Evolutionary conservation across 2,888 invertebrate genomes (phyloP).

Genomic region (Drosophila koepferae): DNA sequence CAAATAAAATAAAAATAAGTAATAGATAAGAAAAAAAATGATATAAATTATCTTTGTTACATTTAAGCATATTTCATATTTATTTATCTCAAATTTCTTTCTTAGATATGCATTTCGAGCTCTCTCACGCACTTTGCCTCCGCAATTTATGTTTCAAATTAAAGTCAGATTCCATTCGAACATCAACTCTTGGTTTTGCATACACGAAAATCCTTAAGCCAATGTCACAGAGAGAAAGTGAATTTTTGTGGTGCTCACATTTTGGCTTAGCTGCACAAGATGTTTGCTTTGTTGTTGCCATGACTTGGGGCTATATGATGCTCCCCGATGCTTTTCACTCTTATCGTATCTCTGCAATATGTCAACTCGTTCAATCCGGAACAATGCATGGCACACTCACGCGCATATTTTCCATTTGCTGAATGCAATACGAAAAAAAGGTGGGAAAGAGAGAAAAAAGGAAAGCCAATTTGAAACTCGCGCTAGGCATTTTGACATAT

Average conservation of each 20-base stretch:
- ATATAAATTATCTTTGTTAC: too few relatives aligned
- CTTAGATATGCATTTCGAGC: neutral
- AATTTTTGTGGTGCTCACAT: neutral
- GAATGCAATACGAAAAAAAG: conserved; percentile 28
- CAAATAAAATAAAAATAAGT: too few relatives aligned
- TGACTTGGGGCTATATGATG: conserved; percentile 3
- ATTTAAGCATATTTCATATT: neutral
- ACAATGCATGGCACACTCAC: conserved; percentile 38
- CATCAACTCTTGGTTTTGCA: neutral
- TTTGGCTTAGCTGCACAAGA: conserved; percentile 12
- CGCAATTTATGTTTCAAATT: neutral
- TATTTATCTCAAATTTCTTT: neutral
- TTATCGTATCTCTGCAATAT: conserved; percentile 62
- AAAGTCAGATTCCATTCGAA: conserved; percentile 1
- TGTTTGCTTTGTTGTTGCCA: conserved; percentile 11
- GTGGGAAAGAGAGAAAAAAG: neutral
- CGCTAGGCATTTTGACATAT: conserved; percentile 61
- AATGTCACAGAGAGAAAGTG: conserved; percentile 26
- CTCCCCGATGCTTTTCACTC: conserved; percentile 15
- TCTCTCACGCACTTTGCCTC: neutral
- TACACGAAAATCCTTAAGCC: neutral
- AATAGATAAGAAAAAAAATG: too few relatives aligned
- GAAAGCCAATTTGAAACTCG: conserved; percentile 53
- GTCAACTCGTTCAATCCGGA: conserved; percentile 54
- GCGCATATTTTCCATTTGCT: conserved; percentile 44